Percentiles rank a stretch among this genome's conserved stretches.
Evolutionary conservation across 1,140 invertebrate species (phyloP).

Genomic region (Sminthurides bifidus): DNA sequence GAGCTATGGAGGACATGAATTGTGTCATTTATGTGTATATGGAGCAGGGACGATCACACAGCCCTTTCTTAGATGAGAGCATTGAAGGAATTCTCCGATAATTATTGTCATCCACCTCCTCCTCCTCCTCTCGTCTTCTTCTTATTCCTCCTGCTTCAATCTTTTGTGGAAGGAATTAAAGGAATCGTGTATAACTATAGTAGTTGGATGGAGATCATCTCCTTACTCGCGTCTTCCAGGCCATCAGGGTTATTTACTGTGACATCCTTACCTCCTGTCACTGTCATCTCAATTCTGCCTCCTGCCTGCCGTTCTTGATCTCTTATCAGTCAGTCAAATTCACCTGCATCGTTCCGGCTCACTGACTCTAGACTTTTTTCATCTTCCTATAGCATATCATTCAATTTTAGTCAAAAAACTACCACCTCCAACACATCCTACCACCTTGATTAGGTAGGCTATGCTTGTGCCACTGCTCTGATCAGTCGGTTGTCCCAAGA

Average conservation of each 20-base stretch:
- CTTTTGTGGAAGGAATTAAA: no score
- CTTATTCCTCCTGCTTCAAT: no score
- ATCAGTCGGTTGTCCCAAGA: no score
- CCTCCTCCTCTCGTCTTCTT: no score
- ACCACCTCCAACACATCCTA: no score
- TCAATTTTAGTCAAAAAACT: neutral
- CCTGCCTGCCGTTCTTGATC: constrained; percentile 4
- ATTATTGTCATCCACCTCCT: constrained; percentile 14
- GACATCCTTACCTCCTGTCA: constrained; percentile 2
- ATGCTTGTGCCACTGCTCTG: no score
- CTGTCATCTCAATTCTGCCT: constrained; percentile 11
- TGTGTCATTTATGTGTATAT: neutral
- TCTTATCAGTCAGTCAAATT: constrained; percentile 6
- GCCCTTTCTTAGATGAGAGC: neutral
- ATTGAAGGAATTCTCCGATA: neutral
- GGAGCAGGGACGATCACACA: neutral
- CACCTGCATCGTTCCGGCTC: neutral
- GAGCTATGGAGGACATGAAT: no score
- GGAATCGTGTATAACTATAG: no score
- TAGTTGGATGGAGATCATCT: no score
- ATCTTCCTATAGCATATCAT: neutral
- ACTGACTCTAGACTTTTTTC: neutral
- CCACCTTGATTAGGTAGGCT: no score
- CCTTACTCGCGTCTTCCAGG: no score
- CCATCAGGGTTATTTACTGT: no score